A percentile compares a stretch with the other conserved stretches of the same genome.
Conservation (phyloP, 2,888 invertebrate genomes). For the Augochlorella aurata region DNA sequence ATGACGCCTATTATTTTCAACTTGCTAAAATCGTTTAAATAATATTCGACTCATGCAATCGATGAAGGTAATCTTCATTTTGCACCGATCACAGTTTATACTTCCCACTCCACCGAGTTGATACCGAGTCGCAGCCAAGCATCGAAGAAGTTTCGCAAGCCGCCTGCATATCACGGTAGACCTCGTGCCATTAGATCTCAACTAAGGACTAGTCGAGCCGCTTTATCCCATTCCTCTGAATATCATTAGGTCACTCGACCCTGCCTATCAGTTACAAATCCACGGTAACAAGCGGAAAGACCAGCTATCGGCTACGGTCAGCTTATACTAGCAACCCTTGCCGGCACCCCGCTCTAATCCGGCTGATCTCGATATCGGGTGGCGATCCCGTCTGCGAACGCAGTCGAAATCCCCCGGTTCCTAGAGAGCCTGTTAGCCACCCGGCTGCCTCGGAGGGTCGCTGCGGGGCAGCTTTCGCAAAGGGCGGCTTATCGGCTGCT, state of each 20-base stretch:
- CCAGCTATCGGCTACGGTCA: neutral
- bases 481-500: too few species aligned
- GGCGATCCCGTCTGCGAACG: neutral
- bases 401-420: neutral
- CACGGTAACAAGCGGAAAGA: neutral
- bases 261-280: constrained; percentile 5
- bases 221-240: neutral
- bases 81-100: too few species aligned
- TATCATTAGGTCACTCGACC: neutral
- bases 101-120: too few species aligned
- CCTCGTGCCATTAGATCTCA: neutral
- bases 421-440: neutral
- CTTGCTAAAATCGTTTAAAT: too few species aligned
- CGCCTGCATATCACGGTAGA: neutral
- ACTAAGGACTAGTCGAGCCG: neutral
- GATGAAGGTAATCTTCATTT: too few species aligned
- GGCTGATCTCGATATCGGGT: neutral
- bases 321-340: neutral
- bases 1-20: too few species aligned
- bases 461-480: too few species aligned
- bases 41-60: too few species aligned
- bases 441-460: too few species aligned
- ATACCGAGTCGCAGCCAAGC: too few species aligned
- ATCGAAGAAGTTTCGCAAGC: neutral
- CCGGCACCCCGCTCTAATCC: neutral